phyloP scores from a whole-genome alignment of 2,113 vertebrate genomes.

The Malurus cyaneus region DNA sequence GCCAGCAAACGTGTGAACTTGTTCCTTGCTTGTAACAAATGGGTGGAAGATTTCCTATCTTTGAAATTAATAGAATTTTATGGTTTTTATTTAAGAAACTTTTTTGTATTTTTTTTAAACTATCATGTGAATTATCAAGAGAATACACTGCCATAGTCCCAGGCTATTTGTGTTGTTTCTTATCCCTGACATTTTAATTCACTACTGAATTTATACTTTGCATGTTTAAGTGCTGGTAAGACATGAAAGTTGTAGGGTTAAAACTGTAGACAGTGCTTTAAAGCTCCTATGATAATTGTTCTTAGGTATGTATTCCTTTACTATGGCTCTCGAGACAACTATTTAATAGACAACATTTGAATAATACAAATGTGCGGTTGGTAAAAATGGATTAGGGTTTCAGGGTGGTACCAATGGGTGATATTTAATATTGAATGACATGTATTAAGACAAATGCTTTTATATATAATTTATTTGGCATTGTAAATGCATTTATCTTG shows the following conservation, averaged over 20 bases:
- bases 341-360: constrained; percentile 74
- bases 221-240: constrained; percentile 52
- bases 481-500: constrained; percentile 84
- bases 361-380: constrained; percentile 72
- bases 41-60: rapidly evolving
- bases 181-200: constrained; percentile 63
- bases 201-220: constrained; percentile 22
- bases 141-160: constrained; percentile 9
- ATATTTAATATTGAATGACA: constrained; percentile 85
- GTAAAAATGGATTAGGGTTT: constrained; percentile 78
- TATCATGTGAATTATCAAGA: neutral
- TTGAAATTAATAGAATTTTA: neutral
- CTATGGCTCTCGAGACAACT: constrained; percentile 55
- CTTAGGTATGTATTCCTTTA: constrained; percentile 58
- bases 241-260: constrained; percentile 60
- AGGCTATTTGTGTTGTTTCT: constrained; percentile 35
- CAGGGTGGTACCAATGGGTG: constrained; percentile 76
- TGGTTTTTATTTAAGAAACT: neutral
- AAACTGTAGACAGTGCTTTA: constrained; percentile 60
- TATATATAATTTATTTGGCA: constrained; percentile 86
- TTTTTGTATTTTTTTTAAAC: neutral
- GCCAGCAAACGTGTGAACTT: neutral
- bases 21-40: neutral
- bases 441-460: constrained; percentile 85
- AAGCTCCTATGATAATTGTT: constrained; percentile 58